These are phyloP conservation scores for Tetragonisca angustula DNA, from an alignment of 2,888 invertebrate species.

Conservation along the genomic window DNA sequence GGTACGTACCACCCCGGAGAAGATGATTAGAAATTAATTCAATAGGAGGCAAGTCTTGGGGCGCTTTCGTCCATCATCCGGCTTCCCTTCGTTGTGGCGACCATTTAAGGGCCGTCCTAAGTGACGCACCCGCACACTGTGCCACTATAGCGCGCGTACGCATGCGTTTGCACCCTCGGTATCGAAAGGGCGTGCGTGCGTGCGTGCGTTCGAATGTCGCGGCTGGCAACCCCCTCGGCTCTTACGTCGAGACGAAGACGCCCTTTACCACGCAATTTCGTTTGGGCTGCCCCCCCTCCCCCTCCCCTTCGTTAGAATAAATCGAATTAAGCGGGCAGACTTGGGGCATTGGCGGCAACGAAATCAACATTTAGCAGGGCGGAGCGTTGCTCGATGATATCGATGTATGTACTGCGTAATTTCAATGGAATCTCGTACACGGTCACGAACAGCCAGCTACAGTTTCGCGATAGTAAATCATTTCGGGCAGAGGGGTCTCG, in stretches of 20 bases:
- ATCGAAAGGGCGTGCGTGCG: conserved; percentile 39
- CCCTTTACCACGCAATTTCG: conserved; percentile 64
- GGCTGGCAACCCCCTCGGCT: conserved; percentile 55
- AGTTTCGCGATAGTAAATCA: neutral
- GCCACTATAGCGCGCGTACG: conserved; percentile 23
- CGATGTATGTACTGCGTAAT: neutral
- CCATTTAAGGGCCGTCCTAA: conserved; percentile 61
- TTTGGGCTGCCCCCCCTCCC: conserved; percentile 40
- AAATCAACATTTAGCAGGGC: conserved; percentile 60
- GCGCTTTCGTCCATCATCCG: conserved; percentile 23
- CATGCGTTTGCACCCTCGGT: conserved; percentile 19
- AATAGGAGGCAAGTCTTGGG: conserved; percentile 35
- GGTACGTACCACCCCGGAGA: neutral
- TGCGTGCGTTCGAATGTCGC: conserved; percentile 46
- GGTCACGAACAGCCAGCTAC: neutral
- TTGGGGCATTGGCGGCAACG: conserved; percentile 58
- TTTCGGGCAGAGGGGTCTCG: neutral
- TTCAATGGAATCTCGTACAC: neutral
- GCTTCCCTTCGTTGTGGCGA: conserved; percentile 31
- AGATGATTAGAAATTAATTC: conserved; percentile 44
- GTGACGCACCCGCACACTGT: conserved; percentile 28
- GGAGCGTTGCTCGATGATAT: conserved; percentile 9
- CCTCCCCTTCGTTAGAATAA: conserved; percentile 58
- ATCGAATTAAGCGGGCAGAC: conserved; percentile 70
- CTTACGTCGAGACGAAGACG: conserved; percentile 56